These are phyloP conservation scores for Peucedramus taeniatus DNA, from an alignment of 2,113 vertebrate species.

Conservation along the genomic window DNA sequence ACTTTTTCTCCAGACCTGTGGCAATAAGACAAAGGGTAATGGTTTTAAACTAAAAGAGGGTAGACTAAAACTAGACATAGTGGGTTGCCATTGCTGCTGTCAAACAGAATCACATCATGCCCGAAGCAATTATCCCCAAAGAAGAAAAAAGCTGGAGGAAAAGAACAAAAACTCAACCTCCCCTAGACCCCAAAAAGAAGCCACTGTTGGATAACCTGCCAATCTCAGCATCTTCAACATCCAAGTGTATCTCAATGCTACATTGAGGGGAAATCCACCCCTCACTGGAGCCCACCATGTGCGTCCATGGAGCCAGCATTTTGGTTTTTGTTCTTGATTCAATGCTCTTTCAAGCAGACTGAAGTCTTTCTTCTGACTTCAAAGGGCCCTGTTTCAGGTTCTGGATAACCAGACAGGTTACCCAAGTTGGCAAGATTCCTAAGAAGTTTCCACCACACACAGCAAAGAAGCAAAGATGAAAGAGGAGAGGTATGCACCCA, in stretches of 20 bases:
- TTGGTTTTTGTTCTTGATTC: not conserved
- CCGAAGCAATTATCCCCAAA: not conserved
- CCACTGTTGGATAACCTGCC: not conserved
- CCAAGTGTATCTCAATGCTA: not conserved
- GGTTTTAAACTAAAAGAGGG: not conserved
- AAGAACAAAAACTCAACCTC: not conserved
- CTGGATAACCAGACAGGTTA: not conserved
- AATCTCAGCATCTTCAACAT: not conserved
- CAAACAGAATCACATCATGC: not conserved
- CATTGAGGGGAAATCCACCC: not conserved
- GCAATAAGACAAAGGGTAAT: not conserved
- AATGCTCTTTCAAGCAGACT: not conserved
- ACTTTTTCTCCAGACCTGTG: not conserved
- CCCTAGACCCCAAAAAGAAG: not conserved
- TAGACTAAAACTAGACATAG: not conserved
- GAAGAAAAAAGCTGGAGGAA: not conserved
- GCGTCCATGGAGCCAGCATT: not conserved
- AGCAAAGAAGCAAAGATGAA: constrained; percentile 36
- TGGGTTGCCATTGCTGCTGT: not conserved
- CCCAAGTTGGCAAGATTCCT: not conserved
- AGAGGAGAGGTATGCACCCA: not conserved
- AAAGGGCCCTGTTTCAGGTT: not conserved
- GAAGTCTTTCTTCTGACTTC: constrained; percentile 11
- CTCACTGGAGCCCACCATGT: not conserved
- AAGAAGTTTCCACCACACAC: not conserved